These are phyloP conservation scores for Hyperoodon ampullatus DNA, from an alignment of 2,113 vertebrate species.

Conservation along the genomic window DNA sequence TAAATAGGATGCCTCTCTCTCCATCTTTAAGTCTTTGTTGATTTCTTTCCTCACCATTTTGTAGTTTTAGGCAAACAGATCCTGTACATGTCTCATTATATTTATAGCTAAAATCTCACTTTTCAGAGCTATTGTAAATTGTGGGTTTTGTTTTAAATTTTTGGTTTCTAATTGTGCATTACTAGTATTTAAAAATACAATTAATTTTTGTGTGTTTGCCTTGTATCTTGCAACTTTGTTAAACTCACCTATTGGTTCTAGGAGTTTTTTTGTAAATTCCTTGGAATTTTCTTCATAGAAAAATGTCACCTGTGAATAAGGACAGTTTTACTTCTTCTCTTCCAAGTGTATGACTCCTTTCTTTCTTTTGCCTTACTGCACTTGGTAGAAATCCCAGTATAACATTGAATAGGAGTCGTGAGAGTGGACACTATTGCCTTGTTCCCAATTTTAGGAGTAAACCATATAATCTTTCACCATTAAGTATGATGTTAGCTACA, in stretches of 20 bases:
- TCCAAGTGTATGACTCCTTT: neutral
- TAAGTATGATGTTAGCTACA: neutral
- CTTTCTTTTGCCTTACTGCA: neutral
- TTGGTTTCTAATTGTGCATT: neutral
- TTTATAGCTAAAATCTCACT: neutral
- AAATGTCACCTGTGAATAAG: neutral
- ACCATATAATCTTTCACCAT: neutral
- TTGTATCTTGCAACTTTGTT: neutral
- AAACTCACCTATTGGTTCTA: neutral
- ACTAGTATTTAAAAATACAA: neutral
- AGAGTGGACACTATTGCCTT: neutral
- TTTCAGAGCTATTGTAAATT: neutral
- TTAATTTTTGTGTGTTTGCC: neutral
- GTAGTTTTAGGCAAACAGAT: neutral
- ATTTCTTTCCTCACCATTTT: slow-evolving; percentile 10
- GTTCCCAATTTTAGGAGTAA: neutral
- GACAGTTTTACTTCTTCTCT: neutral
- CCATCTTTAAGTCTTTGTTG: neutral
- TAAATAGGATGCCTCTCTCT: neutral
- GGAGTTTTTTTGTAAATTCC: neutral
- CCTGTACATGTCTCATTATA: neutral
- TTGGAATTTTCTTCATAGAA: neutral
- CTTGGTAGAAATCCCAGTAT: neutral
- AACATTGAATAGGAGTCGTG: neutral
- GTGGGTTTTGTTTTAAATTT: neutral